Percentiles rank a stretch among this genome's conserved stretches.
These are phyloP conservation scores for Drosophila kuntzei DNA, from an alignment of 2,888 invertebrate genomes.

Conservation along the genomic window DNA sequence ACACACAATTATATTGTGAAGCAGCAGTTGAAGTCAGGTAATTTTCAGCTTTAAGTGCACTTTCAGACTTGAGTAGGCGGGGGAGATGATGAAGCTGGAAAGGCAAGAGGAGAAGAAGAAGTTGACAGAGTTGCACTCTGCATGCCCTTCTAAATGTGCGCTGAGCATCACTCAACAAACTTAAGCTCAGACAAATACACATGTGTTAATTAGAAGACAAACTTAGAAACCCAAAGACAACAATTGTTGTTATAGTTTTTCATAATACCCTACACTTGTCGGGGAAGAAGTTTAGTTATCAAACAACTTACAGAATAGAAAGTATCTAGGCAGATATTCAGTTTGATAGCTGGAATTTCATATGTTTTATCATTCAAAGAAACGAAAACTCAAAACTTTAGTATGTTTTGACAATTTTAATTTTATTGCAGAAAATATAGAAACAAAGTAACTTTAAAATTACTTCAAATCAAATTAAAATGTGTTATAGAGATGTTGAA, in stretches of 20 bases:
- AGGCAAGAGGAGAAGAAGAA: background rate
- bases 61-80: slow-evolving; percentile 24
- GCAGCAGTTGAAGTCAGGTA: slow-evolving; percentile 64
- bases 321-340: too few relatives aligned
- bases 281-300: background rate
- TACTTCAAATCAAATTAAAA: background rate
- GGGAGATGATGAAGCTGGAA: background rate
- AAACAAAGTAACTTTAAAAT: too few relatives aligned
- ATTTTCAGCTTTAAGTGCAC: slow-evolving; percentile 69
- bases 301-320: too few relatives aligned
- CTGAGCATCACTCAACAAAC: slow-evolving; percentile 45
- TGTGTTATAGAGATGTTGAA: background rate
- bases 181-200: slow-evolving; percentile 40
- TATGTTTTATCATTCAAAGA: background rate
- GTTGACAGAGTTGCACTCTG: background rate
- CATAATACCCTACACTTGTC: background rate
- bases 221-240: slow-evolving; percentile 23
- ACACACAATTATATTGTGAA: slow-evolving; percentile 68
- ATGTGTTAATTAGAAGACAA: slow-evolving; percentile 60
- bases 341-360: too few relatives aligned
- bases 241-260: slow-evolving; percentile 22
- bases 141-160: slow-evolving; percentile 37
- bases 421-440: too few relatives aligned
- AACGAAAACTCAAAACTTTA: too few relatives aligned
- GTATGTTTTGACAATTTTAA: too few relatives aligned